A percentile compares a stretch with the other conserved stretches of the same genome.
phyloP scores from a whole-genome alignment of 1,140 invertebrate genomes.

The Drosophila albomicans region DNA sequence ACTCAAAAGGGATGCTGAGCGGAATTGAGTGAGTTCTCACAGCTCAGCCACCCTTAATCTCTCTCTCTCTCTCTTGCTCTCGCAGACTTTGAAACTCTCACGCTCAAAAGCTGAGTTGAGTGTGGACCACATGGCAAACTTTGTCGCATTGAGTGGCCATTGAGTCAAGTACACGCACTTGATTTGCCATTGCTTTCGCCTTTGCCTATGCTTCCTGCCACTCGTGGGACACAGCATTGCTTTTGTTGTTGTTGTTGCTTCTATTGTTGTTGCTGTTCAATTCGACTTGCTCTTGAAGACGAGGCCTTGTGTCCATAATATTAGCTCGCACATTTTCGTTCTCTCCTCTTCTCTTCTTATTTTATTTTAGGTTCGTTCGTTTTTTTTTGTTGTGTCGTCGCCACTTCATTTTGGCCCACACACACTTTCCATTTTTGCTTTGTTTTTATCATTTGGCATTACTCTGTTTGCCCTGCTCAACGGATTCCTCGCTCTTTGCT shows the following conservation, averaged over 20 bases:
- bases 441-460: slow-evolving; percentile 62
- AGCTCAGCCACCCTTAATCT: background rate
- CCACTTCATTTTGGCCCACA: slow-evolving; percentile 65
- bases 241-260: slow-evolving; percentile 3
- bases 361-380: slow-evolving; percentile 36
- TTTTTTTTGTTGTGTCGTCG: slow-evolving; percentile 20
- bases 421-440: slow-evolving; percentile 36
- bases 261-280: slow-evolving; percentile 32
- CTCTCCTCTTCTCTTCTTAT: background rate
- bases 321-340: slow-evolving; percentile 64
- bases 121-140: slow-evolving; percentile 15
- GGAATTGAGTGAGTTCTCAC: slow-evolving; percentile 1
- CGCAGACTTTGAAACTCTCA: background rate
- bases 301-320: slow-evolving; percentile 47
- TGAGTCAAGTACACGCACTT: slow-evolving; percentile 72
- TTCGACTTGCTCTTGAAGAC: slow-evolving; percentile 35
- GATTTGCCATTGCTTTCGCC: slow-evolving; percentile 53
- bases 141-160: slow-evolving; percentile 67
- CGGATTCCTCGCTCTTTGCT: slow-evolving; percentile 34
- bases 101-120: slow-evolving; percentile 1
- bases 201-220: slow-evolving; percentile 16
- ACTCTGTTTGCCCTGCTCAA: slow-evolving; percentile 48
- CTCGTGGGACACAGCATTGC: slow-evolving; percentile 4
- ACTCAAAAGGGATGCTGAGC: slow-evolving; percentile 56
- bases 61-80: background rate